Conservation (phyloP, 2,797 vertebrate genomes). For the Hoplostethus atlanticus region DNA sequence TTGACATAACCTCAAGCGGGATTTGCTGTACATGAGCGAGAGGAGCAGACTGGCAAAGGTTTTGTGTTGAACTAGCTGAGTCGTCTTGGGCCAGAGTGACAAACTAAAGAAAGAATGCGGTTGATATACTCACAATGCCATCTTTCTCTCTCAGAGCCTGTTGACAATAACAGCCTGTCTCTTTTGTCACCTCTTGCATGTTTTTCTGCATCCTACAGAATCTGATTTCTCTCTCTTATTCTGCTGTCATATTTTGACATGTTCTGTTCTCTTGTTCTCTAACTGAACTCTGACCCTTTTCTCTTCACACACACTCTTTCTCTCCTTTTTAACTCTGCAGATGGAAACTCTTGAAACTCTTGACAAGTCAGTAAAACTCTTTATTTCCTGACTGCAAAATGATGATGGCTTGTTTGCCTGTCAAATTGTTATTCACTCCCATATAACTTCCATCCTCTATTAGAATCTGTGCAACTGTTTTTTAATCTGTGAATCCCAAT, state of each 20-base stretch:
- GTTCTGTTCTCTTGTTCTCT: constrained; percentile 39
- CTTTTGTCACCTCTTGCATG: constrained; percentile 57
- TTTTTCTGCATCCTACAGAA: constrained; percentile 49
- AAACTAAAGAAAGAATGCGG: constrained; percentile 33
- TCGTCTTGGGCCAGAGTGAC: constrained; percentile 68
- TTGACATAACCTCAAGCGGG: constrained; percentile 52
- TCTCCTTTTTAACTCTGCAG: constrained; percentile 83
- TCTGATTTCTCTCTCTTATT: constrained; percentile 37
- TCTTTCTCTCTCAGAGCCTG: constrained; percentile 62
- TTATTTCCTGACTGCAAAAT: constrained; percentile 30
- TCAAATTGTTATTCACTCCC: constrained; percentile 30
- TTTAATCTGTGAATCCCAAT: not conserved
- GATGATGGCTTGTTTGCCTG: constrained; percentile 24
- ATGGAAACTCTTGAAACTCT: constrained; percentile 90
- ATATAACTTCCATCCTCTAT: not conserved
- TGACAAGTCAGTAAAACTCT: constrained; percentile 96
- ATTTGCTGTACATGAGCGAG: constrained; percentile 35
- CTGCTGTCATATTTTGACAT: constrained; percentile 39
- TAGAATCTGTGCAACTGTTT: constrained; percentile 1
- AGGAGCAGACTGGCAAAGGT: constrained; percentile 28
- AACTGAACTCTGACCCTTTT: constrained; percentile 65
- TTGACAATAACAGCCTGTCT: constrained; percentile 69
- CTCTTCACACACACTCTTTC: constrained; percentile 67
- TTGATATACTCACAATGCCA: constrained; percentile 67
- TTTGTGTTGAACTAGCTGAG: constrained; percentile 56